These are phyloP conservation scores for Drosophila rufa DNA, from an alignment of 1,140 invertebrate species.

Conservation along the genomic window DNA sequence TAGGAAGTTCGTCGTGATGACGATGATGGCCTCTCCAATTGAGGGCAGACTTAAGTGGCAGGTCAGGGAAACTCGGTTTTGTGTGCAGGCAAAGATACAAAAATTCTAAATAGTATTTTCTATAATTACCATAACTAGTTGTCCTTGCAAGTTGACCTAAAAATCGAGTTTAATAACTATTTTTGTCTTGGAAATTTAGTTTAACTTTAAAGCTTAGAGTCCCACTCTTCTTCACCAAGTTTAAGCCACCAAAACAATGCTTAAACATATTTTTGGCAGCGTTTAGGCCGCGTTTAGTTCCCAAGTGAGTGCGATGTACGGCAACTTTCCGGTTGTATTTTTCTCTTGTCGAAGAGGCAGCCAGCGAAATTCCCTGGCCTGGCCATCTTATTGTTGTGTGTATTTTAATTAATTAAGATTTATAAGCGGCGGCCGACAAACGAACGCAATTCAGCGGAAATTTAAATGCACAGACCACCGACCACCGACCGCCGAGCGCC, in stretches of 20 bases:
- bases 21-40: conserved; percentile 17
- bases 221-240: too few relatives aligned
- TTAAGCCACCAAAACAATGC: too few relatives aligned
- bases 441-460: conserved; percentile 76
- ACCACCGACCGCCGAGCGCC: conserved; percentile 35
- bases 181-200: too few relatives aligned
- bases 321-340: conserved; percentile 13
- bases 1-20: conserved; percentile 26
- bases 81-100: not conserved
- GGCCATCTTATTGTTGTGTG: conserved; percentile 64
- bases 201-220: too few relatives aligned
- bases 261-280: conserved; percentile 3
- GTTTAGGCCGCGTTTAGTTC: conserved; percentile 11
- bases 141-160: too few relatives aligned
- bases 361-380: conserved; percentile 23
- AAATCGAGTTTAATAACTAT: too few relatives aligned
- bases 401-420: conserved; percentile 83
- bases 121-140: too few relatives aligned
- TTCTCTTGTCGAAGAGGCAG: conserved; percentile 19
- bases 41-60: conserved; percentile 31
- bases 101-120: not conserved
- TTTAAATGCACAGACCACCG: conserved; percentile 69
- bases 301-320: conserved; percentile 7
- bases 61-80: not conserved
- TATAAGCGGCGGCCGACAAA: conserved; percentile 62